Evolutionary conservation across 2,888 invertebrate genomes (phyloP).

Genomic region (Chrysolina haemoptera): DNA sequence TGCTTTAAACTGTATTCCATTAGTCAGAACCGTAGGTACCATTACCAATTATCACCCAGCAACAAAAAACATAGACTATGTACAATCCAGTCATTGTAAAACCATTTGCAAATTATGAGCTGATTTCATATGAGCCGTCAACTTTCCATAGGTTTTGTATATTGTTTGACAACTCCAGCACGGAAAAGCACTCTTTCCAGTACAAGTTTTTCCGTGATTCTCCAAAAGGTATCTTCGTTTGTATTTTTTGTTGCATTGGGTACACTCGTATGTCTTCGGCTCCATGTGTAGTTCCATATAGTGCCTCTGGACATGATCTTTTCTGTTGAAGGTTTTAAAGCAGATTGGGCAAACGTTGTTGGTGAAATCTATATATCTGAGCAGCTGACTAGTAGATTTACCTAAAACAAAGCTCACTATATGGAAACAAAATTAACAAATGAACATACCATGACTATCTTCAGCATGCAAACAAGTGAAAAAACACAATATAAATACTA

Average conservation of each 20-base stretch:
- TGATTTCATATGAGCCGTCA: conserved; percentile 52
- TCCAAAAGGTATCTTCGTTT: conserved; percentile 60
- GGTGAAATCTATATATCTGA: conserved; percentile 50
- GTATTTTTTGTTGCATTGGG: conserved; percentile 57
- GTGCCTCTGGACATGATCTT: conserved; percentile 59
- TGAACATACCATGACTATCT: too few species aligned
- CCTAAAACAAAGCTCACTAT: conserved; percentile 20
- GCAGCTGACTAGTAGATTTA: conserved; percentile 31
- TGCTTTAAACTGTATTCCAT: too few species aligned
- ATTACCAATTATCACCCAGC: neutral
- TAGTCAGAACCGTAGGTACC: too few species aligned
- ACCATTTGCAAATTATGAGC: conserved; percentile 39
- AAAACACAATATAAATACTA: too few species aligned
- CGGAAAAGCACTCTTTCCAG: conserved; percentile 33
- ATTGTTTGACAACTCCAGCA: conserved; percentile 50
- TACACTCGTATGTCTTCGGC: conserved; percentile 52
- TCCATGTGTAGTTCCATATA: conserved; percentile 55
- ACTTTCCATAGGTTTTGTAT: conserved; percentile 51
- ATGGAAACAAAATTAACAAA: too few species aligned
- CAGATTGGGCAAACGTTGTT: conserved; percentile 60
- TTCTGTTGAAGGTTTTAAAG: conserved; percentile 60
- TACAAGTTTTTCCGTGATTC: conserved; percentile 58
- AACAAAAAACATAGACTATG: neutral
- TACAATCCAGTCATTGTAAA: neutral
- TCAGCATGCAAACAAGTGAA: too few species aligned